phyloP scores from a whole-genome alignment of 2,888 invertebrate genomes.

The Syrphus vitripennis region DNA sequence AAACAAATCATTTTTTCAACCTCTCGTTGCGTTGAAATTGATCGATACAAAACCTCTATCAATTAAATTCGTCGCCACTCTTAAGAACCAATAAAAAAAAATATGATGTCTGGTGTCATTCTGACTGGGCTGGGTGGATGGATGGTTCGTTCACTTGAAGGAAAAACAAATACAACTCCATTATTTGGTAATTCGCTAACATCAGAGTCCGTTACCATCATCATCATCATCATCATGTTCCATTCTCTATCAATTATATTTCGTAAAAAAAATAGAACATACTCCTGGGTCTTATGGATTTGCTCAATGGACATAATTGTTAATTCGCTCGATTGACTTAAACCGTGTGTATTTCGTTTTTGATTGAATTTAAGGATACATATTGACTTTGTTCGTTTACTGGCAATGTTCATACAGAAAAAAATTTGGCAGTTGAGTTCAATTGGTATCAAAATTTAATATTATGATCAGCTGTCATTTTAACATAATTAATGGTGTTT shows the following conservation, averaged over 20 bases:
- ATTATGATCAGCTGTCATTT: too few species aligned
- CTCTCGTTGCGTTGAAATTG: neutral
- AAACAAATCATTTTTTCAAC: neutral
- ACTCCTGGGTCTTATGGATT: neutral
- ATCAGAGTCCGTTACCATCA: neutral
- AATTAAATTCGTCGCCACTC: neutral
- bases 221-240: constrained; percentile 19
- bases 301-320: too few species aligned
- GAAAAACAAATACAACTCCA: neutral
- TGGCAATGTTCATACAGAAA: too few species aligned
- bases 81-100: neutral
- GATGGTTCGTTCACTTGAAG: neutral
- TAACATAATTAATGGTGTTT: too few species aligned
- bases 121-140: neutral
- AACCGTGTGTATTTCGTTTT: too few species aligned
- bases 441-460: too few species aligned
- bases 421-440: too few species aligned
- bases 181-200: neutral
- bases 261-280: constrained; percentile 1
- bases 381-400: too few species aligned
- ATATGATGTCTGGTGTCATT: neutral
- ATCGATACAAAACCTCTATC: neutral
- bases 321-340: too few species aligned
- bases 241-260: constrained; percentile 48
- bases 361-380: too few species aligned